Conservation (phyloP, 2,888 invertebrate genomes). For the Lissocephala sabroskyi region DNA sequence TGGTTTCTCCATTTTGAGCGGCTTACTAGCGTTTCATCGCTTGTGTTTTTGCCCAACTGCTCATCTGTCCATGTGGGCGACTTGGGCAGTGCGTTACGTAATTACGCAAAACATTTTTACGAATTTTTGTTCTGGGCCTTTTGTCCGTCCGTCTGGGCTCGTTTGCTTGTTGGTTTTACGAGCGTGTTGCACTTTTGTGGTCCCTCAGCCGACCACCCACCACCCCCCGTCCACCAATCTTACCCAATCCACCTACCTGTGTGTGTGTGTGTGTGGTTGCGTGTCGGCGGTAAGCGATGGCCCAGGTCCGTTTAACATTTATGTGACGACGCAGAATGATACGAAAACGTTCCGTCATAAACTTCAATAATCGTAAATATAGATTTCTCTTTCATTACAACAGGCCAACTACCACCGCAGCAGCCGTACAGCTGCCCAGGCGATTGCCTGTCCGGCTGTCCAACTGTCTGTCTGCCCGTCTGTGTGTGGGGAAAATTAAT, state of each 20-base stretch:
- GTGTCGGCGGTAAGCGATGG: not conserved
- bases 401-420: not conserved
- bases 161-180: conserved; percentile 60
- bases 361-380: conserved; percentile 70
- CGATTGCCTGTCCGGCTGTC: conserved; percentile 6
- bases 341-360: conserved; percentile 68
- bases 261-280: conserved; percentile 1
- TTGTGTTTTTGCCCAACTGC: too few species aligned
- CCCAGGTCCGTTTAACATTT: conserved; percentile 45
- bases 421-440: not conserved
- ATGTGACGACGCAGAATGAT: conserved; percentile 65
- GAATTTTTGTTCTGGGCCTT: conserved; percentile 29
- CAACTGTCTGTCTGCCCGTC: conserved; percentile 13
- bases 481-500: conserved; percentile 58
- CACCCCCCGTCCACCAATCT: conserved; percentile 1
- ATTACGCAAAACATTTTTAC: conserved; percentile 60
- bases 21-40: too few species aligned
- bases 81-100: conserved; percentile 59
- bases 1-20: too few species aligned
- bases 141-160: conserved; percentile 1
- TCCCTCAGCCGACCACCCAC: conserved; percentile 38
- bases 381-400: conserved; percentile 55
- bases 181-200: conserved; percentile 62
- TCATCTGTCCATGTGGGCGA: too few species aligned
- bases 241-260: not conserved